phyloP scores from a whole-genome alignment of 2,888 invertebrate species.

The Furcula furcula region DNA sequence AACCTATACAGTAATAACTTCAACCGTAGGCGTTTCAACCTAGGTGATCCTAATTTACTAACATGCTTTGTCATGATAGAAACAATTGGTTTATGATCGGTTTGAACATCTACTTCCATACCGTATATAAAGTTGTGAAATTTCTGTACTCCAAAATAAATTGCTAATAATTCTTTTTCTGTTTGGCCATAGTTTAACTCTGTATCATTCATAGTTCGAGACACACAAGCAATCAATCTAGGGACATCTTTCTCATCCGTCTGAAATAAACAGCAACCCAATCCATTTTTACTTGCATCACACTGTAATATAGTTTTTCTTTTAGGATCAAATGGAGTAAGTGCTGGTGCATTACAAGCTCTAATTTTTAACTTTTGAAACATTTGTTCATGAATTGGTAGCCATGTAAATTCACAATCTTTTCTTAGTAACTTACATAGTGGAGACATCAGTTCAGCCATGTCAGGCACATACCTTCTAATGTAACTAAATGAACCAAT shows the following conservation, averaged over 20 bases:
- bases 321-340: background rate
- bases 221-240: background rate
- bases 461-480: background rate
- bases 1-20: constrained; percentile 4
- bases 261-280: background rate
- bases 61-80: constrained; percentile 4
- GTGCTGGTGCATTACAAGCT: background rate
- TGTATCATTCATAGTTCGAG: background rate
- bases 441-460: background rate
- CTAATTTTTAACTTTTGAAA: background rate
- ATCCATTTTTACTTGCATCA: background rate
- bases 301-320: background rate
- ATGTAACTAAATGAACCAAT: background rate
- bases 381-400: background rate
- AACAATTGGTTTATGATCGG: constrained; percentile 2
- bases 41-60: constrained; percentile 6
- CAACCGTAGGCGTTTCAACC: constrained; percentile 5
- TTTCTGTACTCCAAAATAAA: background rate
- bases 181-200: background rate
- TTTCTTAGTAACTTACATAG: background rate
- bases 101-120: constrained; percentile 1
- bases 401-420: background rate
- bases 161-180: background rate
- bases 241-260: background rate
- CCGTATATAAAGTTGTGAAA: background rate